phyloP scores from a whole-genome alignment of 2,797 vertebrate genomes.

The Sebastes goodei region DNA sequence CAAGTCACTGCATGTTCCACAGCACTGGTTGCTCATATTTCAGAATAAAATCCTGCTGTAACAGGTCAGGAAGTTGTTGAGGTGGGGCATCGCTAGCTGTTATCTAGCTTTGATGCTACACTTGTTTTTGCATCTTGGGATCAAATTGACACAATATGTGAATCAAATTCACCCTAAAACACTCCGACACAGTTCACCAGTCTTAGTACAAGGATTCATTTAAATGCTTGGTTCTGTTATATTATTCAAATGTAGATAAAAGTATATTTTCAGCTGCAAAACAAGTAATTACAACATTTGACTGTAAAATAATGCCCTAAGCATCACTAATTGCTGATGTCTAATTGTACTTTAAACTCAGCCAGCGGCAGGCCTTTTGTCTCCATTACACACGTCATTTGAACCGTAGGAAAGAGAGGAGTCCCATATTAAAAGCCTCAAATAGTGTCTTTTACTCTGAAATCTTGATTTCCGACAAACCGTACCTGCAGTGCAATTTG shows the following conservation, averaged over 20 bases:
- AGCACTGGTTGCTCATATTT: too few relatives aligned
- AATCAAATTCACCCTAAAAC: not conserved
- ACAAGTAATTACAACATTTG: constrained; percentile 2
- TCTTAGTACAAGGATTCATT: not conserved
- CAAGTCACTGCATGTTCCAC: too few relatives aligned
- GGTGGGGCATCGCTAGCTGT: not conserved
- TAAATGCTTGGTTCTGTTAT: constrained; percentile 9
- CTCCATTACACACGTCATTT: not conserved
- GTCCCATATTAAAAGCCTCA: not conserved
- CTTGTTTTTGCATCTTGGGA: not conserved
- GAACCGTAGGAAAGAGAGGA: not conserved
- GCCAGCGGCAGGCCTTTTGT: not conserved
- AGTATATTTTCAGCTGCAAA: not conserved
- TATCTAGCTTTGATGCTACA: not conserved
- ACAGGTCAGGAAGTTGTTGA: not conserved
- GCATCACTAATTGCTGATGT: constrained; percentile 36
- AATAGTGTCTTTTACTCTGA: not conserved
- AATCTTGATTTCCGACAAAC: not conserved
- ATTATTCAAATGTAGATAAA: constrained; percentile 15
- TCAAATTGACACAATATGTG: not conserved
- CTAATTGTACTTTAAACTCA: constrained; percentile 14
- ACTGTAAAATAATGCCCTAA: constrained; percentile 1
- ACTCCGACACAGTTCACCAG: too few relatives aligned
- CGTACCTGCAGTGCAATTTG: not conserved
- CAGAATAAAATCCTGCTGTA: too few relatives aligned